Percentiles rank a stretch among this genome's conserved stretches.
phyloP scores from a whole-genome alignment of 2,888 invertebrate species.

The Phymatocera aterrima region DNA sequence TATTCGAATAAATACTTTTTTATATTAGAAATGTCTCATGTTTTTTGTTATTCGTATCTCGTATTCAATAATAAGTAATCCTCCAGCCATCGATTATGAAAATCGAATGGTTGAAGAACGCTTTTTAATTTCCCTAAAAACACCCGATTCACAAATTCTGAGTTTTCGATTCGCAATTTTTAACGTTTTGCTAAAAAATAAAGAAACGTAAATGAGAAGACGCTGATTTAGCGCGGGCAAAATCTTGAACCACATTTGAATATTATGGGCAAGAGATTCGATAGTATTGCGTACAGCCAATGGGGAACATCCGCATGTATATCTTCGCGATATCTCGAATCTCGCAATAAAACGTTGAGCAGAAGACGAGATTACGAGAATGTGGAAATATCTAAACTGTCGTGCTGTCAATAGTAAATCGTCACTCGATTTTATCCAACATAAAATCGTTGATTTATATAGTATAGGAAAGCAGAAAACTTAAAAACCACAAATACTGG shows the following conservation, averaged over 20 bases:
- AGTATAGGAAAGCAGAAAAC: background rate
- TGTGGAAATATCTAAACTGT: background rate
- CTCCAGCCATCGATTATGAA: background rate
- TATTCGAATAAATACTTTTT: constrained; percentile 62
- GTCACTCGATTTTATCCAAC: background rate
- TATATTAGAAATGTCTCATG: constrained; percentile 48
- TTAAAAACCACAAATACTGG: background rate
- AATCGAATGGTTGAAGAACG: too few species aligned
- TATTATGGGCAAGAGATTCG: background rate
- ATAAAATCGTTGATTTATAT: too few species aligned
- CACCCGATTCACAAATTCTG: too few species aligned
- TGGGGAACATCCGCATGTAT: constrained; percentile 29
- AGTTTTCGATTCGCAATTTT: background rate
- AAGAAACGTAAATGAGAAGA: too few species aligned
- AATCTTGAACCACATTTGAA: background rate
- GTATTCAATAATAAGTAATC: background rate
- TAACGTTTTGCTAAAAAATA: background rate
- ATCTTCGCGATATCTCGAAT: background rate
- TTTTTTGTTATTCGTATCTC: background rate
- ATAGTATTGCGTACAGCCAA: constrained; percentile 10
- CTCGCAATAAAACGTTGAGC: constrained; percentile 10
- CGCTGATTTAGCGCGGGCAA: background rate
- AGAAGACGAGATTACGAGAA: constrained; percentile 22
- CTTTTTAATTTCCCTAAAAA: too few species aligned
- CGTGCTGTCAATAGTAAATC: constrained; percentile 26